A percentile compares a stretch with the other conserved stretches of the same genome.
These are phyloP conservation scores for Callionymus lyra DNA, from an alignment of 2,113 vertebrate species.

Conservation along the genomic window DNA sequence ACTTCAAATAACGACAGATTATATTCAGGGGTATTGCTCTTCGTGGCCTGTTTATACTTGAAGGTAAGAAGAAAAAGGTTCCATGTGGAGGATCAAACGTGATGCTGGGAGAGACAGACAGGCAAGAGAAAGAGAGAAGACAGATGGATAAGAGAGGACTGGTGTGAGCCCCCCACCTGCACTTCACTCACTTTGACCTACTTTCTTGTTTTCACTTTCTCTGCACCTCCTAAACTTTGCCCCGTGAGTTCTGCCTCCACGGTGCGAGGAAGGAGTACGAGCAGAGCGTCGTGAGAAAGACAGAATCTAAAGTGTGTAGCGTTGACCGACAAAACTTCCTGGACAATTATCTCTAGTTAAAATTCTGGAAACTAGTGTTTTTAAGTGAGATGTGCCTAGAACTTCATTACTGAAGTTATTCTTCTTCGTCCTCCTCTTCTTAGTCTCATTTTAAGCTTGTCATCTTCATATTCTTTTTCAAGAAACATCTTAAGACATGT, in stretches of 20 bases:
- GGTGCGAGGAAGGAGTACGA: constrained; percentile 35
- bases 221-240: constrained; percentile 11
- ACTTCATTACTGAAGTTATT: no score
- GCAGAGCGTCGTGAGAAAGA: constrained; percentile 11
- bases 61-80: no score
- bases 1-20: neutral
- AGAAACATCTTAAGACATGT: no score
- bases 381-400: no score
- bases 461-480: no score
- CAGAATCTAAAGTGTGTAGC: constrained; percentile 11
- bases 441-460: no score
- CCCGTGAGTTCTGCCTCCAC: constrained; percentile 34
- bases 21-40: neutral
- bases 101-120: constrained; percentile 33
- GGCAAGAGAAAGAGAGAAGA: constrained; percentile 18
- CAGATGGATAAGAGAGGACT: constrained; percentile 34
- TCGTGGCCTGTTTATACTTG: no score
- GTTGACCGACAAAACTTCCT: constrained; percentile 28
- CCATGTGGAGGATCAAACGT: no score
- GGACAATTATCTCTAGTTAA: no score
- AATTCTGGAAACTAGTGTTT: no score
- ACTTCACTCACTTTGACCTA: constrained; percentile 48
- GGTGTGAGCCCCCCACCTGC: constrained; percentile 16
- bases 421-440: neutral
- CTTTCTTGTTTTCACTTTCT: constrained; percentile 27